phyloP scores from a whole-genome alignment of 2,113 vertebrate genomes.

The Panthera leo region DNA sequence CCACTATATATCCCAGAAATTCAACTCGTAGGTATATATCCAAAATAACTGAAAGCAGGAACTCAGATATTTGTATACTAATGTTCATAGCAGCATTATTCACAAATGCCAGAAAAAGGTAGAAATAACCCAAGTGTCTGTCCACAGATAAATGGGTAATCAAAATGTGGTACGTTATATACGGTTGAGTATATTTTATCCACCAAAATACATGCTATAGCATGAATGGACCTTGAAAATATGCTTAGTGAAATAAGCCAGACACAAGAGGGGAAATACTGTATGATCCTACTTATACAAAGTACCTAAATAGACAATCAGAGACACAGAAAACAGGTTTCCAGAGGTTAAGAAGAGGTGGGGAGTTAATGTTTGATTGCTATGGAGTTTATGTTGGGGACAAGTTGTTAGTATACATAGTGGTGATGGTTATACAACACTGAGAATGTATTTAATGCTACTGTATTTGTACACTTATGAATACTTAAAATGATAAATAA shows the following conservation, averaged over 20 bases:
- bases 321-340: background rate
- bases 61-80: background rate
- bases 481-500: background rate
- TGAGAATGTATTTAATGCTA: background rate
- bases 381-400: background rate
- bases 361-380: background rate
- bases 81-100: background rate
- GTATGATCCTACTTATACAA: background rate
- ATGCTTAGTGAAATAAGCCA: background rate
- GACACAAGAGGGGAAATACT: background rate
- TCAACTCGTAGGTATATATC: background rate
- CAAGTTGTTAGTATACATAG: background rate
- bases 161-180: background rate
- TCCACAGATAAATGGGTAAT: background rate
- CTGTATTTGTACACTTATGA: background rate
- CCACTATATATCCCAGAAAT: background rate
- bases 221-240: background rate
- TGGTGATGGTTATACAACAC: background rate
- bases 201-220: background rate
- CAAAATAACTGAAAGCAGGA: slow-evolving; percentile 10
- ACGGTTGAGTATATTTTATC: background rate
- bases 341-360: background rate
- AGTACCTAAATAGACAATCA: background rate
- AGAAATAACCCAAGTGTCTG: background rate
- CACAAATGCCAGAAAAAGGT: background rate